Base-by-base conservation (phyloP, 2,797 vertebrate genomes). In the Enteromius viviparus region DNA sequence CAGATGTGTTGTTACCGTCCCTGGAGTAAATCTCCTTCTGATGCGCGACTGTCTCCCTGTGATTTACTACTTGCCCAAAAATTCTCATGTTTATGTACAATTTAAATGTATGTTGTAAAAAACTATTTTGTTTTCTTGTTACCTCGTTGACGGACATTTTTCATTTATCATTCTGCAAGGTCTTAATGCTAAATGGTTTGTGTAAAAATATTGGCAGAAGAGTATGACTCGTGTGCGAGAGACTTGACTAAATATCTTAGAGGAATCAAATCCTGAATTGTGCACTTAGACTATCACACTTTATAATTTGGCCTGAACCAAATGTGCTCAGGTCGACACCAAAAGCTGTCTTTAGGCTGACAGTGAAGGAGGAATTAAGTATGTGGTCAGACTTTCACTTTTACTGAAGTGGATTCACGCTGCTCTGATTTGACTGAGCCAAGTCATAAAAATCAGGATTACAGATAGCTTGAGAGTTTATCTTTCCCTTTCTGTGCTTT, bases 1-100 rank as follows among this genome's bases (percentile, higher is more conserved):
- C 84, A 80, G 82, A 75, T 81, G 75, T 80, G 65, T 74, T 60
- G 78, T 42, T 55, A 29, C 51, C 21, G 29, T 72, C 17, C 37
- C 71, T 8, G 10, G 23, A 76, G 58, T 72, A 84, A 83, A 78
- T 58, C 58, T 69, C 51, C 15, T 40, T 29, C 32, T 76, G 47
- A 69, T 69, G 58, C n/a, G 2, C 4, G 26, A 10, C 51, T 17
- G 26, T 19, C 72, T 78, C 49, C 10, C n/a, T 51, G 32, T 26
- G 32, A 82, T 75, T 75, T 82, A 51, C 5, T 55, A 47, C 71
- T 3, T 21, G 17, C 17, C 66, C 32, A 66, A 76, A 42, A 82
- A 76, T 76, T 82, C 34, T 76, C 11, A 32, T 17, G 21, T 81
- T 23, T 19, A 23, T 74, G 29, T 37, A 21, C 49, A 19, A 51